These are phyloP conservation scores for Drosophila littoralis DNA, from an alignment of 1,140 invertebrate species.

Conservation along the genomic window DNA sequence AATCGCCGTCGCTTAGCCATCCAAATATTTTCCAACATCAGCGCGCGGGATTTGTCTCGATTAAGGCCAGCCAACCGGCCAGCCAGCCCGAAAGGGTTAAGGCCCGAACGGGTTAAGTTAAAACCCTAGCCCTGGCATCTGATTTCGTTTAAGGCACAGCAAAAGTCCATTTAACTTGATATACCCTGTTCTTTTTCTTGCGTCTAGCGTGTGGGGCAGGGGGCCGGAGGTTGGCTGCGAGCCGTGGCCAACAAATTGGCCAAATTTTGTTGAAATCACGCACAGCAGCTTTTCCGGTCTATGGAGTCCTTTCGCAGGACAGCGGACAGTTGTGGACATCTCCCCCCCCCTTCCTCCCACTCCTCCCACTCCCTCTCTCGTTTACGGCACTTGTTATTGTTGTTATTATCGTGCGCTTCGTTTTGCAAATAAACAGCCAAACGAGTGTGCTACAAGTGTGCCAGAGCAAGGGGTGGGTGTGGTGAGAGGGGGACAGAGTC, in stretches of 20 bases:
- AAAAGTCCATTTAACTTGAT: conserved; percentile 14
- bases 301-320: conserved; percentile 18
- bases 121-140: conserved; percentile 56
- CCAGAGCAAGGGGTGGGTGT: conserved; percentile 15
- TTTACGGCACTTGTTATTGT: conserved; percentile 60
- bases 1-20: conserved; percentile 76
- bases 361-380: neutral
- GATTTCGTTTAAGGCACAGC: conserved; percentile 48
- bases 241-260: conserved; percentile 56
- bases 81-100: conserved; percentile 13
- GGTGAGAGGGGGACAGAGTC: neutral
- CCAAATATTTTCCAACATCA: conserved; percentile 73
- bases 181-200: conserved; percentile 5
- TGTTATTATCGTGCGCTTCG: conserved; percentile 76
- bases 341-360: neutral
- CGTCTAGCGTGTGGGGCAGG: neutral
- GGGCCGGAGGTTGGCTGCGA: neutral
- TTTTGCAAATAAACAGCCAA: conserved; percentile 82
- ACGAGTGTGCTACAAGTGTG: conserved; percentile 75
- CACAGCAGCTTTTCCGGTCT: conserved; percentile 34
- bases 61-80: conserved; percentile 52
- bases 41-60: conserved; percentile 55
- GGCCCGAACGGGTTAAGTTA: conserved; percentile 40
- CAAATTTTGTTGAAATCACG: conserved; percentile 77
- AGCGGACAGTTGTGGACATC: conserved; percentile 38